Percentiles rank a stretch among this genome's conserved stretches.
Conservation (phyloP, 1,140 invertebrate species). For the Papilio helenus region DNA sequence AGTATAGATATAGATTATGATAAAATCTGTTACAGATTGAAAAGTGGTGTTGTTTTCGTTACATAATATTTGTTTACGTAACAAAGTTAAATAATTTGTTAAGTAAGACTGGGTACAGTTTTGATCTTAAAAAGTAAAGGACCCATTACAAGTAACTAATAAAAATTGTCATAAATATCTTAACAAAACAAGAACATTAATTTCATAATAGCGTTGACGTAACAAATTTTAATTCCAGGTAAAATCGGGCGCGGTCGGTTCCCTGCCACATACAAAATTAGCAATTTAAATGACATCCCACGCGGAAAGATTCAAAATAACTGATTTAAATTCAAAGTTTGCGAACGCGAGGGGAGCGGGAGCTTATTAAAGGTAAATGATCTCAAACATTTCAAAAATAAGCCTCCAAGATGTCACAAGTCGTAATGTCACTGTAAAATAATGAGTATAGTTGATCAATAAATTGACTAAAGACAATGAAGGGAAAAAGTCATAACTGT, state of each 20-base stretch:
- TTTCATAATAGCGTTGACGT: background rate
- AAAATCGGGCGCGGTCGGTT: background rate
- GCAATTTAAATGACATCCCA: conserved; percentile 32
- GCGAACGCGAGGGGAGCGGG: conserved; percentile 38
- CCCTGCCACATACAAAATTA: conserved; percentile 25
- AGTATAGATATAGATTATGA: too few relatives aligned
- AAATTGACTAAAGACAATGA: background rate
- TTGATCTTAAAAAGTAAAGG: background rate
- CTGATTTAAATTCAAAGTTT: conserved; percentile 44
- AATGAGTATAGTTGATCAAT: background rate
- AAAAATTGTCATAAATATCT: background rate
- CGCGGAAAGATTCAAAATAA: conserved; percentile 30
- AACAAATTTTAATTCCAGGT: conserved; percentile 13
- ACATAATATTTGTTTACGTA: background rate
- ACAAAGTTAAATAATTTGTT: background rate
- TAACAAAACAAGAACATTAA: background rate
- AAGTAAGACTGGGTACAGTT: background rate
- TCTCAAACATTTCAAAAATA: conserved; percentile 33
- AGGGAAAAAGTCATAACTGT: background rate
- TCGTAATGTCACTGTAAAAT: conserved; percentile 48
- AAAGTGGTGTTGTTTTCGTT: background rate
- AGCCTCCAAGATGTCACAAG: conserved; percentile 49
- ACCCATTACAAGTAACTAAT: too few relatives aligned
- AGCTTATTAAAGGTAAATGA: conserved; percentile 31
- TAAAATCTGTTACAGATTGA: background rate